These are phyloP conservation scores for Cichladusa arquata DNA, from an alignment of 2,113 vertebrate species.

Conservation along the genomic window DNA sequence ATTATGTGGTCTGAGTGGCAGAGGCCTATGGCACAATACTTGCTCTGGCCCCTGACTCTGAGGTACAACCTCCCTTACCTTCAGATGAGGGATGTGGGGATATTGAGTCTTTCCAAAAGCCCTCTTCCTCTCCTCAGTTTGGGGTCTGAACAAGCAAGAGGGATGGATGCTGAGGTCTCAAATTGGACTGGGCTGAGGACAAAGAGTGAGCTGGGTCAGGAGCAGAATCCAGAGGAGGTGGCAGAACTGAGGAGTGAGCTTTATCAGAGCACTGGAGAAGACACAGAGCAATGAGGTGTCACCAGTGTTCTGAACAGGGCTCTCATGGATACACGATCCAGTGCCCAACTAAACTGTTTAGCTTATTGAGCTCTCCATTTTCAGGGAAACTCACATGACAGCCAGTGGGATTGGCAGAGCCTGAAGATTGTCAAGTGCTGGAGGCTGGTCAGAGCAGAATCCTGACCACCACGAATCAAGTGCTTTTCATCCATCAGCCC, in stretches of 20 bases:
- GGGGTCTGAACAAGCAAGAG: neutral
- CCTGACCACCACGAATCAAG: neutral
- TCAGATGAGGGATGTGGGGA: neutral
- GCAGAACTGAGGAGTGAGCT: neutral
- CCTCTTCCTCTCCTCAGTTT: neutral
- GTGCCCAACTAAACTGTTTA: neutral
- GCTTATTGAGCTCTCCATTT: neutral
- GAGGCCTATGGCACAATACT: neutral
- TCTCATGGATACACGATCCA: neutral
- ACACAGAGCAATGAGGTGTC: accelerated
- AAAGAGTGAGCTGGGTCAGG: neutral
- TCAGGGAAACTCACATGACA: neutral
- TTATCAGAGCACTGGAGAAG: neutral
- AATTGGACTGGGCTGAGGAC: neutral
- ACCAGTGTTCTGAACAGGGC: neutral
- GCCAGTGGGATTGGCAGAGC: neutral
- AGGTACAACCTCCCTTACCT: neutral
- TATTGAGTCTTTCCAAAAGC: neutral
- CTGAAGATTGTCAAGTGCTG: neutral
- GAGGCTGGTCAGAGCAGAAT: neutral
- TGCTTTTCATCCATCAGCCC: neutral
- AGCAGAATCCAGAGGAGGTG: neutral
- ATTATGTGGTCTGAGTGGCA: neutral
- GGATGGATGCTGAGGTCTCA: neutral
- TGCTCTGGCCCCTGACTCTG: neutral